Percentiles rank a stretch among this genome's conserved stretches.
These are phyloP conservation scores for Clusia tigrina DNA, from an alignment of 2,888 invertebrate species.

Conservation along the genomic window DNA sequence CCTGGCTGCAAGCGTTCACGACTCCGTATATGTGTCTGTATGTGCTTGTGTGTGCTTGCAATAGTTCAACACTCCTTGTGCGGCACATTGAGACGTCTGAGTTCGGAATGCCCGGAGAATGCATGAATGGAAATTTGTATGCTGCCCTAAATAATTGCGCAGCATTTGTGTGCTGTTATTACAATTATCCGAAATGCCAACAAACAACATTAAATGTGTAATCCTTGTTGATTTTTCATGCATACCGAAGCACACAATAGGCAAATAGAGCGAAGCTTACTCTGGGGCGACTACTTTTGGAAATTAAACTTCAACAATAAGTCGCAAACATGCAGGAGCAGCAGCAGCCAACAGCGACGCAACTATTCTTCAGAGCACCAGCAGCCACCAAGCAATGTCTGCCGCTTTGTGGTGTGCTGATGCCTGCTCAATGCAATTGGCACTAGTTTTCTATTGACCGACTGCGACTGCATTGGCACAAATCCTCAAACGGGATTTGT, in stretches of 20 bases:
- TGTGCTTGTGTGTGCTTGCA: too few relatives aligned
- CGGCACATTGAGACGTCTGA: too few relatives aligned
- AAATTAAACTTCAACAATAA: slow-evolving; percentile 14
- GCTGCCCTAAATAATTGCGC: not conserved
- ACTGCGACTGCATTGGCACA: too few relatives aligned
- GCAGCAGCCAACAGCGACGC: slow-evolving; percentile 36
- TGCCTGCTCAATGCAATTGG: slow-evolving; percentile 16
- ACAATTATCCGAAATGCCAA: slow-evolving; percentile 16
- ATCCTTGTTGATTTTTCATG: slow-evolving; percentile 16
- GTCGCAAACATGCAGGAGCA: slow-evolving; percentile 28
- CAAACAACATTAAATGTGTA: slow-evolving; percentile 11
- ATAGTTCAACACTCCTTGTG: too few relatives aligned
- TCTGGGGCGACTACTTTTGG: not conserved
- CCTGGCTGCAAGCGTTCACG: too few relatives aligned
- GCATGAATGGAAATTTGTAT: not conserved
- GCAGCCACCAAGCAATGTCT: not conserved
- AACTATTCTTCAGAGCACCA: slow-evolving; percentile 29
- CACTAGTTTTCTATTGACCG: slow-evolving; percentile 16
- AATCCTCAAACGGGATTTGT: not conserved
- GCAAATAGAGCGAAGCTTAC: not conserved
- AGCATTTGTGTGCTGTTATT: slow-evolving; percentile 10
- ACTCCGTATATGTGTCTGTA: too few relatives aligned
- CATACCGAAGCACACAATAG: slow-evolving; percentile 14
- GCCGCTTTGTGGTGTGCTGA: not conserved
- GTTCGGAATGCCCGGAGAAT: too few relatives aligned